Evolutionary conservation across 2,113 vertebrate genomes (phyloP), one percentile per base, ranked within the genome.

Genomic region (Forbesichthys agassizii): DNA sequence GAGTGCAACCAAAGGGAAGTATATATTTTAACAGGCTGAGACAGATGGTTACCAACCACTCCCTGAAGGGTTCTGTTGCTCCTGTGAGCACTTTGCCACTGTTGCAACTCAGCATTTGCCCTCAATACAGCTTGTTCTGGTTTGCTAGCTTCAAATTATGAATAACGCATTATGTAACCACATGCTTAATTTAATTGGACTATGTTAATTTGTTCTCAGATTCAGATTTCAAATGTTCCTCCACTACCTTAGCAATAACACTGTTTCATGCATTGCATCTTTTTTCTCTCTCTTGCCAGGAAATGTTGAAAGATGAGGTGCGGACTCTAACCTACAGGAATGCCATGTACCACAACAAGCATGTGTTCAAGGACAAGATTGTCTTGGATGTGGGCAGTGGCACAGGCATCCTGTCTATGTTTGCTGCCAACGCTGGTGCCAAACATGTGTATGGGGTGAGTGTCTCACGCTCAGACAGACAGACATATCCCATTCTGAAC

Each of bases 261-360:
- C 49, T 51, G 49, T 11, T 11, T 51, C 14, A 49, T 11, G 48
- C 3, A 12, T 27, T 7, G 47, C n/a, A 52, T 47, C 14, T 69
- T 54, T 11, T 51, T 10, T 0, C 0, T 42, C 56, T n/a, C 52
- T 18, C 10, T 64, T 33, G 47, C 11, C 90, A 99, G 97, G 97
- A 99, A 89, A 99, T 99, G 97, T 86, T 99, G 76, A 99, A 99
- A 81, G 97, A 98, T 27, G 97, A 99, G 83, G 96, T 99, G 51
- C 93, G 97, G 72, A 99, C 97, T 0, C 92, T 99, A 84, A 98
- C 97, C 1, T 99, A 99, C 84, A 90, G 97, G 78, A 99, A 98
- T 79, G 95, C 96, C 85, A 98, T 99, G 95, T 98, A 98, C 88
- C 97, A 99, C 93, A 99, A 99, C 89, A 98, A 98, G 72, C 97